Percentiles rank a stretch among this genome's conserved stretches.
Conservation (phyloP, 2,888 invertebrate genomes). For the Crepidodera aurea region DNA sequence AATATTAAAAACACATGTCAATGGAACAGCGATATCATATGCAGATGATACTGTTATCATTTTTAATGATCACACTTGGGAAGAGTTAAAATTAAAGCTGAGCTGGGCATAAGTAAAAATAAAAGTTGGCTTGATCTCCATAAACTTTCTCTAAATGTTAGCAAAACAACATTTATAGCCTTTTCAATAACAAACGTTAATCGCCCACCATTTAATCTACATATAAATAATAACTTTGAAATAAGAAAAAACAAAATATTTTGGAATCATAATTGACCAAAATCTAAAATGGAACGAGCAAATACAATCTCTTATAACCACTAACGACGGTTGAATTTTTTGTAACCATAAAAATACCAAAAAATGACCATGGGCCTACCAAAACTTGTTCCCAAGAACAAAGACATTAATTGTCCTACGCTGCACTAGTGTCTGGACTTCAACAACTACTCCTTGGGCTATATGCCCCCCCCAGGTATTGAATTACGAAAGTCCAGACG, state of each 20-base stretch:
- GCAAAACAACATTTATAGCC: no score
- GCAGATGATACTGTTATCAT: neutral
- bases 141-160: neutral
- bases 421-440: no score
- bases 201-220: neutral
- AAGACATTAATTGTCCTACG: no score
- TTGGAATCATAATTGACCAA: neutral
- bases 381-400: no score
- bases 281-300: neutral
- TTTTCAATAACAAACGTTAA: no score
- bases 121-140: neutral
- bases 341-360: no score
- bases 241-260: neutral
- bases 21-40: neutral
- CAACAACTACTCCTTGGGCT: no score
- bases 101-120: neutral
- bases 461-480: no score
- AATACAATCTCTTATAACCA: neutral
- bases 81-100: neutral
- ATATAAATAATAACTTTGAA: neutral
- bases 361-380: no score
- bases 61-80: neutral
- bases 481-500: no score
- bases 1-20: neutral
- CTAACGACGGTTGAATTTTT: no score